phyloP scores from a whole-genome alignment of 2,888 invertebrate genomes.

The Linyphia triangularis region DNA sequence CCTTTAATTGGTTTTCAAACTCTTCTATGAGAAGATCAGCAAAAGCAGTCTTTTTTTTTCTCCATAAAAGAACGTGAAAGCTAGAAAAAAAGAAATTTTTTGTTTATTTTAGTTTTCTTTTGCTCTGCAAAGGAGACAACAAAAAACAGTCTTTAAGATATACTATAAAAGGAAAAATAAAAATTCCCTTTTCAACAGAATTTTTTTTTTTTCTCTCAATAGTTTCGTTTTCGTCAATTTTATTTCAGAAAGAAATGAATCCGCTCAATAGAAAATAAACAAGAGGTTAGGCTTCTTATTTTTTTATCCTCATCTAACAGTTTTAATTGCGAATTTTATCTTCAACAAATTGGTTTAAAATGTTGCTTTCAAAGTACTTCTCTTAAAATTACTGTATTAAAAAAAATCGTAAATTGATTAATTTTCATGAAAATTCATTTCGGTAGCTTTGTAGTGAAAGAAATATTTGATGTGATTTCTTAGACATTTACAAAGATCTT shows the following conservation, averaged over 20 bases:
- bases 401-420: too few relatives aligned
- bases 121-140: background rate
- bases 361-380: background rate
- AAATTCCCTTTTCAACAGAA: background rate
- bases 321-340: background rate
- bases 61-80: background rate
- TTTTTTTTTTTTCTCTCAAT: background rate
- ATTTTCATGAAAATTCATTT: too few relatives aligned
- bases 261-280: background rate
- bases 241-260: background rate
- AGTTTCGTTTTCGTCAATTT: background rate
- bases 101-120: conserved; percentile 1
- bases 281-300: background rate
- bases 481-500: too few relatives aligned
- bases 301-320: background rate
- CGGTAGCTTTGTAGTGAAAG: too few relatives aligned
- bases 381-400: too few relatives aligned
- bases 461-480: too few relatives aligned
- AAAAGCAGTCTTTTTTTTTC: background rate
- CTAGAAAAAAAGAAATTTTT: background rate
- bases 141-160: conserved; percentile 1
- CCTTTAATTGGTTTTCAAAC: conserved; percentile 54
- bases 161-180: conserved; percentile 22
- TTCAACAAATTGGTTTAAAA: background rate
- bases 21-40: conserved; percentile 21